phyloP scores from a whole-genome alignment of 2,113 vertebrate species.

The Pedionomus torquatus region DNA sequence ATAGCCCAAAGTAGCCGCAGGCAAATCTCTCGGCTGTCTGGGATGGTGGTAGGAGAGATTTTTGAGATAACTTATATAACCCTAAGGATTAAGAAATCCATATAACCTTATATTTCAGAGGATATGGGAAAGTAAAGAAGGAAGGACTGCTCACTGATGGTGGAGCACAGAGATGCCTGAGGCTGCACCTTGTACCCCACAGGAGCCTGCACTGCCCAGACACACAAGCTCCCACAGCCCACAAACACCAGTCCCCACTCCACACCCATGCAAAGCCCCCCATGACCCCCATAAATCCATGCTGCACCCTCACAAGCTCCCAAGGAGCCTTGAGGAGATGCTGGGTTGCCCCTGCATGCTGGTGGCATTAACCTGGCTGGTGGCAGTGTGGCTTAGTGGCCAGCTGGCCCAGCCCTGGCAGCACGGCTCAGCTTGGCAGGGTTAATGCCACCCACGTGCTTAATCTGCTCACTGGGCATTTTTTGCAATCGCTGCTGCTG shows the following conservation, averaged over 20 bases:
- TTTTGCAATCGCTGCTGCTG: rapidly evolving
- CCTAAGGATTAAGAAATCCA: neutral
- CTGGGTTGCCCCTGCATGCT: neutral
- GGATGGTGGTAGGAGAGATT: neutral
- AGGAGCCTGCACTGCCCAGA: neutral
- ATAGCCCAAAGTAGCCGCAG: neutral
- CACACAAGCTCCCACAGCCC: rapidly evolving
- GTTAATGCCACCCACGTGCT: rapidly evolving
- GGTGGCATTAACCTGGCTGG: rapidly evolving
- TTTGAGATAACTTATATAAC: neutral
- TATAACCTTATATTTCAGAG: neutral
- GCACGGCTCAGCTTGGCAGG: rapidly evolving
- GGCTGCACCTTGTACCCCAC: neutral
- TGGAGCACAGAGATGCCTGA: neutral
- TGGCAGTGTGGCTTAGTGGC: rapidly evolving
- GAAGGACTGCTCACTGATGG: neutral
- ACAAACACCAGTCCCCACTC: rapidly evolving
- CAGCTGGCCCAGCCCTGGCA: neutral
- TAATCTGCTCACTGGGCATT: rapidly evolving
- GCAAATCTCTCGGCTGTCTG: neutral
- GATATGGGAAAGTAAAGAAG: neutral
- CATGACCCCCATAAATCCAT: rapidly evolving
- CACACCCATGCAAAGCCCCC: rapidly evolving
- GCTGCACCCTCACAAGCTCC: rapidly evolving
- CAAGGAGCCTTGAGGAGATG: rapidly evolving